Base-by-base conservation (phyloP, 1,140 invertebrate genomes). In the Uloborus diversus region DNA sequence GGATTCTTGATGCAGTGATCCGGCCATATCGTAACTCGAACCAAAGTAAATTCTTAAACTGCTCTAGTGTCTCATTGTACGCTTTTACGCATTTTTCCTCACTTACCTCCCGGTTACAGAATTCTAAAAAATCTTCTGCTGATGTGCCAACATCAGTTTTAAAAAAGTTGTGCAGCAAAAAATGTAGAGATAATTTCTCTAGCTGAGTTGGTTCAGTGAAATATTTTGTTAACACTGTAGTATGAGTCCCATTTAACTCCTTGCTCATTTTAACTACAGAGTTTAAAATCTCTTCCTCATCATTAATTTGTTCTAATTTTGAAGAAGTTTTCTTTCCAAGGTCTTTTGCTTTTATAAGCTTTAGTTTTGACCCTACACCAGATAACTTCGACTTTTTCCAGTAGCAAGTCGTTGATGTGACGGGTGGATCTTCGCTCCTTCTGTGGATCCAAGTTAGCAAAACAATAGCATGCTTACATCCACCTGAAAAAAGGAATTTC, bases 351-450 rank as follows among this genome's bases (percentile, higher is more conserved):
- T 64, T 64, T 4, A 64, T 23, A n/a, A 64, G 37, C 37, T 64
- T 64, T 11, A 64, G 4, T n/a, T 13, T 25, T 11, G 30, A 14
- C 3, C 61, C 32, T 17, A 64, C 33, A 35, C 25, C n/a, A 13
- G 33, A 64, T 4, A 64, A 33, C 9, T 42, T 64, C 20, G 61
- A 33, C 23, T 64, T 64, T 37, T 35, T 35, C 61, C 61, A 64
- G 33, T 64, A 64, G 33, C 30, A 25, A 35, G 13, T 37, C 9
- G 37, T 33, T 5, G 61, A 64, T 13, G 61, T 64, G 4, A 37
- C 30, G 23, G 61, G 9, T n/a, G 61, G 61, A n/a, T 64, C 61
- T 37, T 64, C 61, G 25, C 61, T 64, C 20, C 61, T 14, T 37
- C 61, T 64, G 11, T 64, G 61, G n/a, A 64, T 9, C 61, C 61